Evolutionary conservation across 2,888 invertebrate genomes (phyloP).

Genomic region (Thera britannica): DNA sequence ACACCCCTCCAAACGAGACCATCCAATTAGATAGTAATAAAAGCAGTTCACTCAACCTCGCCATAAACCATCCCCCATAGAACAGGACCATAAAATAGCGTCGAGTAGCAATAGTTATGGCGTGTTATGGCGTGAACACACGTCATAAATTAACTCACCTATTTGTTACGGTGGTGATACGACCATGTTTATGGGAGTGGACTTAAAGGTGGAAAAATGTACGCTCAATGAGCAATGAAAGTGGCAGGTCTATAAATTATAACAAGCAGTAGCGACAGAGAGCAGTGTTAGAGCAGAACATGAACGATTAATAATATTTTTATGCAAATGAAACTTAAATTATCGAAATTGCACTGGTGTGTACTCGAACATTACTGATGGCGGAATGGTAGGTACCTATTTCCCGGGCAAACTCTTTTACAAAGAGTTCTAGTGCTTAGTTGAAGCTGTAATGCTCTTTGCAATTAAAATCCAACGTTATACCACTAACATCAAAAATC

Average conservation of each 20-base stretch:
- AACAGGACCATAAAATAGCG: slow-evolving; percentile 17
- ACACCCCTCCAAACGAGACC: slow-evolving; percentile 13
- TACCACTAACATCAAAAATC: not conserved
- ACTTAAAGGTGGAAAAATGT: slow-evolving; percentile 7
- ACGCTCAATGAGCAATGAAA: not conserved
- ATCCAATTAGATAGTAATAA: slow-evolving; percentile 31
- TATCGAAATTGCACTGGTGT: no score
- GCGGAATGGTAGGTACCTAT: no score
- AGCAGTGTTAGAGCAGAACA: no score
- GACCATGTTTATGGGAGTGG: slow-evolving; percentile 2
- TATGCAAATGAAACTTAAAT: no score
- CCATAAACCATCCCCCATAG: slow-evolving; percentile 33
- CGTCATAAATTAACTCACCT: slow-evolving; percentile 32
- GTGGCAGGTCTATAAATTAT: not conserved
- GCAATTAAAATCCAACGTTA: slow-evolving; percentile 1
- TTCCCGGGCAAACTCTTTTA: no score
- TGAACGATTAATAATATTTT: no score
- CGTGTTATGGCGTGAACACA: slow-evolving; percentile 31
- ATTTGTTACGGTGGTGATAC: slow-evolving; percentile 28
- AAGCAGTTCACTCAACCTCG: slow-evolving; percentile 22
- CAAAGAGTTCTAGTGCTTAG: no score
- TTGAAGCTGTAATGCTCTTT: not conserved
- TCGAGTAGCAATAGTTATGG: slow-evolving; percentile 23
- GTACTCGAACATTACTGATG: no score
- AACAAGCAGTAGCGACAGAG: no score